Evolutionary conservation across 2,113 vertebrate genomes (phyloP).

Genomic region (Leiothrix lutea): DNA sequence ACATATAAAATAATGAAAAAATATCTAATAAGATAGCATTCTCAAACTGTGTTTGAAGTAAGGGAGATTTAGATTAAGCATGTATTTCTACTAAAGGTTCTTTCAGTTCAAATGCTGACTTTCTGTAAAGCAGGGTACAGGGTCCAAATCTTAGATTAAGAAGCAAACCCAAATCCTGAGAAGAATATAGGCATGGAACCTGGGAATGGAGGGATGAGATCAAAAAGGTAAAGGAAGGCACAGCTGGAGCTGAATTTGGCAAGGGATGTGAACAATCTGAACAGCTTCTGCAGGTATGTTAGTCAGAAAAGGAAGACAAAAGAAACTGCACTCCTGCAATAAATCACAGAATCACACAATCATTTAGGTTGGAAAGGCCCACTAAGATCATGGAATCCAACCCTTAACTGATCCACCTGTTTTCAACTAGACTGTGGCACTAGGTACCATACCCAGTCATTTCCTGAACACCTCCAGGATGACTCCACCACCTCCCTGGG

Average conservation of each 20-base stretch:
- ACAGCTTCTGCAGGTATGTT: not conserved
- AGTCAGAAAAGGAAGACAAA: not conserved
- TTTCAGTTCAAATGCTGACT: not conserved
- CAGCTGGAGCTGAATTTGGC: not conserved
- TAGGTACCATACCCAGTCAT: not conserved
- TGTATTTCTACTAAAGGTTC: not conserved
- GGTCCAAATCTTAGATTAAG: not conserved
- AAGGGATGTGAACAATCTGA: not conserved
- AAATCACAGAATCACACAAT: not conserved
- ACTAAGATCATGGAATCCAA: not conserved
- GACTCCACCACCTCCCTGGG: not conserved
- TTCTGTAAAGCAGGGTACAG: not conserved
- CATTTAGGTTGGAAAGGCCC: not conserved
- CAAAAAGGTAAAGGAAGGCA: not conserved
- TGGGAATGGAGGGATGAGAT: rapidly evolving
- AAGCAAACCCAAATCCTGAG: not conserved
- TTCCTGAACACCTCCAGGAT: not conserved
- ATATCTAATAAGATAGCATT: rapidly evolving
- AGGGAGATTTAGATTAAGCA: not conserved
- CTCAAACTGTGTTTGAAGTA: not conserved
- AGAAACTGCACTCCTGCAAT: not conserved
- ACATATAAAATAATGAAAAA: not conserved
- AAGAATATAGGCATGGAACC: not conserved
- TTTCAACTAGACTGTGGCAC: not conserved
- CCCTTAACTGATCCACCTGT: not conserved